phyloP scores from a whole-genome alignment of 2,797 vertebrate species.

The Furcifer pardalis region DNA sequence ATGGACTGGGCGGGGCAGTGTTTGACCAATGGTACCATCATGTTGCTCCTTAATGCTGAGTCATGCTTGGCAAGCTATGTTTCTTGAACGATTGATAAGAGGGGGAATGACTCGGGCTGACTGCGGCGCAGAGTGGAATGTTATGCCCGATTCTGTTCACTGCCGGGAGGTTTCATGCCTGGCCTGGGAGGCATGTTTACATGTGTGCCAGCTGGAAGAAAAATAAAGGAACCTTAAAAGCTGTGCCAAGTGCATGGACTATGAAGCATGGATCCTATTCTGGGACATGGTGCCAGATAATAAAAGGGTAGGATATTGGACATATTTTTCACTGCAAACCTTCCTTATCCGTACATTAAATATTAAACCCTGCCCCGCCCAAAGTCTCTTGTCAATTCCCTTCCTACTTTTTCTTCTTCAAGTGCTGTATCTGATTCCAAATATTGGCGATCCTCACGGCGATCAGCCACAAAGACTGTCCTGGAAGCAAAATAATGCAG shows the following conservation, averaged over 20 bases:
- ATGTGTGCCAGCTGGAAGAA: background rate
- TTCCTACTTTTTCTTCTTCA: no score
- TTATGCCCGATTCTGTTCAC: background rate
- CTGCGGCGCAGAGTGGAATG: no score
- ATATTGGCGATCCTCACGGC: no score
- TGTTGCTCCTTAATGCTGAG: background rate
- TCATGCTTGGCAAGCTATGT: background rate
- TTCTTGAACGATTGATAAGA: background rate
- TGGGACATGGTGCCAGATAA: background rate
- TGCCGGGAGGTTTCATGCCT: background rate
- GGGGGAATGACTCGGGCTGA: no score
- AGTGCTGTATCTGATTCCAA: no score
- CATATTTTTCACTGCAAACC: background rate
- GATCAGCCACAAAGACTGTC: no score
- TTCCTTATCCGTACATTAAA: no score
- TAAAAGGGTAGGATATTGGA: background rate
- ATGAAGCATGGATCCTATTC: background rate
- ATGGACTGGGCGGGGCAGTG: background rate
- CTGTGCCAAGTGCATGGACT: background rate
- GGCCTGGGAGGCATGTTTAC: no score
- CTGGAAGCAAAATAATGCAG: no score
- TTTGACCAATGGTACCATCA: background rate
- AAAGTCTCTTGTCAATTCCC: no score
- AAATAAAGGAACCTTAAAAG: background rate
- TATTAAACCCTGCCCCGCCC: no score